Percentiles rank a stretch among this genome's conserved stretches.
phyloP scores from a whole-genome alignment of 1,140 invertebrate species.

The Heterodera carotae region DNA sequence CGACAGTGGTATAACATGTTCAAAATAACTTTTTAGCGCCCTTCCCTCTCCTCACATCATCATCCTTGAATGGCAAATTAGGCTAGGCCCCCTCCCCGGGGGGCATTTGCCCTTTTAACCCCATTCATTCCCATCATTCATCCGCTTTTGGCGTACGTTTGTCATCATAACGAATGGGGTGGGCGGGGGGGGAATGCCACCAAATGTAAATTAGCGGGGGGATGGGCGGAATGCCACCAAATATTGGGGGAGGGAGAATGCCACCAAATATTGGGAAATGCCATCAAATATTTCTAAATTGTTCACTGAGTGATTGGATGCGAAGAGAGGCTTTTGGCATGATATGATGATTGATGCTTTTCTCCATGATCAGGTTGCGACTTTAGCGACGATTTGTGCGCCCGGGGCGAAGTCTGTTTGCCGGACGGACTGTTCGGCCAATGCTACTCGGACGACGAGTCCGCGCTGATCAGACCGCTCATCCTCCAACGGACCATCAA shows the following conservation, averaged over 20 bases:
- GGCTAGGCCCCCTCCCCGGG: no score
- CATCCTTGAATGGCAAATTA: no score
- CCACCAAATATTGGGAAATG: no score
- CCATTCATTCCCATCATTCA: no score
- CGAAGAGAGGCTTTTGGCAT: background rate
- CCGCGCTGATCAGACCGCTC: constrained; percentile 41
- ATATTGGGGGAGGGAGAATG: no score
- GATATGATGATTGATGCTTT: no score
- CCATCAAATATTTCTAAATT: background rate
- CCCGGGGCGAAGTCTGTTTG: constrained; percentile 42
- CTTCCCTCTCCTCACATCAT: no score
- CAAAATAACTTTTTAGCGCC: no score
- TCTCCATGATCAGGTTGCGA: constrained; percentile 38
- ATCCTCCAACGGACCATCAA: constrained; percentile 43
- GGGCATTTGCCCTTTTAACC: no score
- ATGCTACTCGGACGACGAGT: constrained; percentile 43
- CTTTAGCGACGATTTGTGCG: constrained; percentile 48
- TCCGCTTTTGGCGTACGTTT: no score
- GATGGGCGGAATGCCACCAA: background rate
- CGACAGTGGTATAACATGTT: no score
- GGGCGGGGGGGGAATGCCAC: background rate
- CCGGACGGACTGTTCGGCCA: constrained; percentile 56
- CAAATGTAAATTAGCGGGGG: background rate
- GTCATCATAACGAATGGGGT: background rate
- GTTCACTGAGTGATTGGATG: background rate